These are phyloP conservation scores for Orientallactaga bullata DNA, from an alignment of 2,113 vertebrate genomes.

Conservation along the genomic window DNA sequence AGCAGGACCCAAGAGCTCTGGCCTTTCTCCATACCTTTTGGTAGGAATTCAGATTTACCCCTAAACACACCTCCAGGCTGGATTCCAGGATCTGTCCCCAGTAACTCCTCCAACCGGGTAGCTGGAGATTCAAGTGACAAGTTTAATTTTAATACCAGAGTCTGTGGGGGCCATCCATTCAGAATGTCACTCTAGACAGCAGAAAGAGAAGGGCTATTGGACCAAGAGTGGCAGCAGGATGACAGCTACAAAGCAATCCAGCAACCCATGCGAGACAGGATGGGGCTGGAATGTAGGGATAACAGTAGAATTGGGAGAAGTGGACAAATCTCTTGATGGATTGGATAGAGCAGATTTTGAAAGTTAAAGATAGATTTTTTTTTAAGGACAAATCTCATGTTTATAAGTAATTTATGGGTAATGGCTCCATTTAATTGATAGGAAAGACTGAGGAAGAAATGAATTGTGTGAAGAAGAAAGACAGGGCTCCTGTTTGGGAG, in stretches of 20 bases:
- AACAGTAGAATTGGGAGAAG: not conserved
- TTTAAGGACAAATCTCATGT: not conserved
- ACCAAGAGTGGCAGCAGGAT: not conserved
- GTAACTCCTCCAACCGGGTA: too few relatives aligned
- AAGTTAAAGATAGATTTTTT: not conserved
- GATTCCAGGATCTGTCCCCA: too few relatives aligned
- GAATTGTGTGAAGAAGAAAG: not conserved
- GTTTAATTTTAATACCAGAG: too few relatives aligned
- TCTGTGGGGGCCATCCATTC: too few relatives aligned
- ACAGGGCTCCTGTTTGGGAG: not conserved
- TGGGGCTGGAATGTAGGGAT: too few relatives aligned
- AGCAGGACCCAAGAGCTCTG: too few relatives aligned
- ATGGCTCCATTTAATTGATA: not conserved
- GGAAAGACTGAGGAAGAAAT: not conserved
- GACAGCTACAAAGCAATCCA: not conserved
- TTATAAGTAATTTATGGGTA: not conserved
- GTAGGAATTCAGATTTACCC: too few relatives aligned
- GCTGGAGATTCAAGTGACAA: too few relatives aligned
- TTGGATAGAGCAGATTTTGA: not conserved
- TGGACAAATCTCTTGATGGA: not conserved
- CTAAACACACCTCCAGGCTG: too few relatives aligned
- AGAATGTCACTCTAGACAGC: too few relatives aligned
- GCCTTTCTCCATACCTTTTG: too few relatives aligned
- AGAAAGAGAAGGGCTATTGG: not conserved
- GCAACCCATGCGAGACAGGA: not conserved